A percentile compares a stretch with the other conserved stretches of the same genome.
Evolutionary conservation across 2,113 vertebrate species (phyloP).

Genomic region (Grammomys dolichurus): DNA sequence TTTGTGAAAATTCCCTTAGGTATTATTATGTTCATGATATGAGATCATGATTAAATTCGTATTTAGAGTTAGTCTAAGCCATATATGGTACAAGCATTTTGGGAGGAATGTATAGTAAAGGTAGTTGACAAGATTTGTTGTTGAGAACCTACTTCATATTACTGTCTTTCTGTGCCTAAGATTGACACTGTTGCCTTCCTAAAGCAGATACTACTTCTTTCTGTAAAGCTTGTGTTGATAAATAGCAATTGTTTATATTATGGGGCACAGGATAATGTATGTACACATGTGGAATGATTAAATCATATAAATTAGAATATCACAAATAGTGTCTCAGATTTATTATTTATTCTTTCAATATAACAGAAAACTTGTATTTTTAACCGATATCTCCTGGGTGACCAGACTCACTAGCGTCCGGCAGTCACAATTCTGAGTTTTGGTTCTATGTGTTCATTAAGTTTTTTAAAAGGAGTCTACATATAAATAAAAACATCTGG

Average conservation of each 20-base stretch:
- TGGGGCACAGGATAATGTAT: neutral
- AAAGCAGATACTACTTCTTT: neutral
- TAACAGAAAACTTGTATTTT: neutral
- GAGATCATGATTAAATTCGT: conserved; percentile 10
- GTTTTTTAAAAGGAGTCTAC: neutral
- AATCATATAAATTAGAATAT: neutral
- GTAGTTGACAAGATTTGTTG: neutral
- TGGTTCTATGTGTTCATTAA: neutral
- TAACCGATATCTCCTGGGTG: neutral
- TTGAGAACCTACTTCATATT: neutral
- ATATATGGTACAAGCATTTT: neutral
- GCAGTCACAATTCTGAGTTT: neutral
- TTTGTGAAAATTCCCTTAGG: conserved; percentile 21
- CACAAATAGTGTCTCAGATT: neutral
- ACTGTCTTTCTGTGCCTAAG: neutral
- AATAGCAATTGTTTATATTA: neutral
- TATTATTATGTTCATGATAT: neutral
- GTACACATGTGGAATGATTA: neutral
- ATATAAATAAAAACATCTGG: neutral
- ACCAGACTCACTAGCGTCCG: neutral
- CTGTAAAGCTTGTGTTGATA: neutral
- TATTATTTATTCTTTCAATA: neutral
- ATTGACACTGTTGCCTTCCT: neutral
- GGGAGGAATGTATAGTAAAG: neutral
- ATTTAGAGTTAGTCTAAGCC: neutral